Evolutionary conservation across 2,113 vertebrate species (phyloP).

Genomic region (Gallinago undulata): DNA sequence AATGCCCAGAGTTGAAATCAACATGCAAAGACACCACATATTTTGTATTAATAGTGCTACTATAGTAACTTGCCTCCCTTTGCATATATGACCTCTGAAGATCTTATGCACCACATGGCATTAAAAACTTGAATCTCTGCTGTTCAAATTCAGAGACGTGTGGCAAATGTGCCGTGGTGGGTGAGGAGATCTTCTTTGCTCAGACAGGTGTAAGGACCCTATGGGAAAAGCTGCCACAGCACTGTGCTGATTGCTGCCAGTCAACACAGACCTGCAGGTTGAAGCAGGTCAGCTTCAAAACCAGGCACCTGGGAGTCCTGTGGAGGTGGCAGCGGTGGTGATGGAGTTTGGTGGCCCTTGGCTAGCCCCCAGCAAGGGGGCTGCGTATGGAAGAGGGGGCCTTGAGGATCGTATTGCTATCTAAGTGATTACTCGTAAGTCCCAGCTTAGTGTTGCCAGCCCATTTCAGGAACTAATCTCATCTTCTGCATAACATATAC

Average conservation of each 20-base stretch:
- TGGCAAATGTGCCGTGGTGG: background rate
- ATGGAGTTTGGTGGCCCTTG: background rate
- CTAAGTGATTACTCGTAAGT: background rate
- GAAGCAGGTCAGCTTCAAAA: background rate
- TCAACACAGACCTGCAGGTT: background rate
- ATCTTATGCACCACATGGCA: rapidly evolving
- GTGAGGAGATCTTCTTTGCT: background rate
- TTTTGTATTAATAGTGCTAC: too few relatives aligned
- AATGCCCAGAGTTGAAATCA: background rate
- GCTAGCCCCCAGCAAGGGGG: background rate
- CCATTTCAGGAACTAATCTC: background rate
- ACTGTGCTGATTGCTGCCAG: background rate
- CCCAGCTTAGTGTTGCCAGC: background rate
- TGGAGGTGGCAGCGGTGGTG: rapidly evolving
- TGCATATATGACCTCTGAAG: background rate
- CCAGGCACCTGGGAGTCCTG: rapidly evolving
- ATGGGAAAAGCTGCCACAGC: background rate
- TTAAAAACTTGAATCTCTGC: background rate
- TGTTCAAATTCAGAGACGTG: background rate
- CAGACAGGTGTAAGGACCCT: background rate
- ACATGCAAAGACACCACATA: rapidly evolving
- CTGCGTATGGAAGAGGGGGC: rapidly evolving
- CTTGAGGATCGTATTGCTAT: background rate
- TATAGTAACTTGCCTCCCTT: background rate
- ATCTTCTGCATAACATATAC: background rate